Evolutionary conservation across 2,797 vertebrate species (phyloP), one percentile per base, ranked within the genome.

Genomic region (Microctenopoma lineatum): DNA sequence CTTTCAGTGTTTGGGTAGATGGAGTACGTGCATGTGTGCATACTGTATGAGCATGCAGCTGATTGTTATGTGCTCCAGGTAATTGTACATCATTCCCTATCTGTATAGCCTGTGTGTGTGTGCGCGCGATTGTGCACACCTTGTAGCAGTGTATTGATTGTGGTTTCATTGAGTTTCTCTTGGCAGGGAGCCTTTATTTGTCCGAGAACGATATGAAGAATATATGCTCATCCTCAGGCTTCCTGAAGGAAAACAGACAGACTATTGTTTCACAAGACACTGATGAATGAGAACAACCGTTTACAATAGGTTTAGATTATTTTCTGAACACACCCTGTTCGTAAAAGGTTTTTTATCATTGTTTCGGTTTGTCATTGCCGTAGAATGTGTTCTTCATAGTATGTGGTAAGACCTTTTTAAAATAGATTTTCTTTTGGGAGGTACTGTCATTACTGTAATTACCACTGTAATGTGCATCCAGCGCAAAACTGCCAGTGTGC

Each of bases 91-190:
- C 82, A 88, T 89, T 63, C 79, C 62, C 70, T 87, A 74, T 84
- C 79, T 85, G 55, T 78, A 72, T 63, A 54, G n/a, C 51, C 46
- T 62, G 26, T 39, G 41, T 48, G 41, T 51, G n/a, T 54, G 16
- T 72, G 18, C 14, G 36, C 42, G 36, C 15, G 54, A 26, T 66
- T n/a, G 59, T 18, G 45, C 59, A 42, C 65, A 83, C 83, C 80
- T 90, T 80, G 87, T 86, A 91, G 90, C 86, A 58, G 66, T 82
- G 45, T 92, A 92, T 93, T 90, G 92, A 94, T 93, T 88, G 83
- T 84, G 73, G 84, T 84, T 83, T 90, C 85, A 92, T 92, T 93
- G 87, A 88, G 82, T 90, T 86, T 85, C 78, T 89, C 64, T 84
- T 90, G 81, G 88, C 84, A 78, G 65, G 51, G 41, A 78, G 72